A percentile compares a stretch with the other conserved stretches of the same genome.
Conservation (phyloP, 2,888 invertebrate species). For the Meandrusa payeni region DNA sequence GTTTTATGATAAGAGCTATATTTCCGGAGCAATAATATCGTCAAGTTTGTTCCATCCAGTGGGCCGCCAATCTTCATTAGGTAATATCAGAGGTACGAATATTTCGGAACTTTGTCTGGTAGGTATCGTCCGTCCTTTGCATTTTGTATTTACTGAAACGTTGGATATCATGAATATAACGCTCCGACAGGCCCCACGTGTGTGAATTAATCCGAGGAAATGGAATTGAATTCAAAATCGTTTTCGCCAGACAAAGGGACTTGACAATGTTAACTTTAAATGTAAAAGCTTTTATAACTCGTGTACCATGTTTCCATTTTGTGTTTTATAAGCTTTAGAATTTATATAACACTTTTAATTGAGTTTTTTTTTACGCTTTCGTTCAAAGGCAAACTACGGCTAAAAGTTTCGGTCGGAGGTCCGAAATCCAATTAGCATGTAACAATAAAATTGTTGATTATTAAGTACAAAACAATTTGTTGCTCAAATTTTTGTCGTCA, state of each 20-base stretch:
- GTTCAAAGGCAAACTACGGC: too few species aligned
- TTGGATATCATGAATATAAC: constrained; percentile 51
- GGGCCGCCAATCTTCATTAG: constrained; percentile 76
- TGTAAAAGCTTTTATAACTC: constrained; percentile 5
- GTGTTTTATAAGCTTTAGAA: background rate
- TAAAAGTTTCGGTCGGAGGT: too few species aligned
- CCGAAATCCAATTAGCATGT: too few species aligned
- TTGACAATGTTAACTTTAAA: constrained; percentile 12
- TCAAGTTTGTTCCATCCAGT: constrained; percentile 58
- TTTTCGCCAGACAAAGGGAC: constrained; percentile 28
- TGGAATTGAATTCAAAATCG: constrained; percentile 38
- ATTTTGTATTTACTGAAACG: constrained; percentile 55
- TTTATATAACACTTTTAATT: background rate
- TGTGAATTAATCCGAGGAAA: constrained; percentile 41
- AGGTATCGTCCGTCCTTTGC: constrained; percentile 48
- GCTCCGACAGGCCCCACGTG: constrained; percentile 31
- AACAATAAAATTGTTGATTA: too few species aligned
- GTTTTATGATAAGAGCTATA: constrained; percentile 19
- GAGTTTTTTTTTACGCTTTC: too few species aligned
- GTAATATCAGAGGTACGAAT: constrained; percentile 46
- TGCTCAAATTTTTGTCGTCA: too few species aligned
- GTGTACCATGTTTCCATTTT: background rate
- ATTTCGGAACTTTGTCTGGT: constrained; percentile 55
- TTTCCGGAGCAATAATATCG: constrained; percentile 29
- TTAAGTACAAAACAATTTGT: too few species aligned